A percentile compares a stretch with the other conserved stretches of the same genome.
phyloP scores from a whole-genome alignment of 2,113 vertebrate genomes.

The Hirundichthys speculiger region DNA sequence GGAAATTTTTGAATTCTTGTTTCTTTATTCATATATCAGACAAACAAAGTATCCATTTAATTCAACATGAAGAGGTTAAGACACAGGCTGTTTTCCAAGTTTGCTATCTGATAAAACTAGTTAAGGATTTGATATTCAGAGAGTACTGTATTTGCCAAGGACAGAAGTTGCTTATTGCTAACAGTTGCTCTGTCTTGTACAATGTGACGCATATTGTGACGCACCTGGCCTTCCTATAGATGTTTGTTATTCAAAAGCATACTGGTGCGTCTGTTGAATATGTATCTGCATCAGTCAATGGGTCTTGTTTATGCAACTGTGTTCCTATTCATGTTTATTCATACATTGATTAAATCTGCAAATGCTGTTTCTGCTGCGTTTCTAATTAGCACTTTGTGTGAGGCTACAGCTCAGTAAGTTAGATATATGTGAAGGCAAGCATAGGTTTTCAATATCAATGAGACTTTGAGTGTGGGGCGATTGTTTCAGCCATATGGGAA shows the following conservation, averaged over 20 bases:
- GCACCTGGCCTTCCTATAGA: no score
- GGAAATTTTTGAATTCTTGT: constrained; percentile 1
- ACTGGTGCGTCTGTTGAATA: constrained; percentile 47
- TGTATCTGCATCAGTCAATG: constrained; percentile 43
- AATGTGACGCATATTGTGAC: no score
- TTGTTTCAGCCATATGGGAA: constrained; percentile 29
- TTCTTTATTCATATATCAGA: constrained; percentile 8
- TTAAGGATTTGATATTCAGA: constrained; percentile 38
- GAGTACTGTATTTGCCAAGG: constrained; percentile 1
- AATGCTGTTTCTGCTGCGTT: constrained; percentile 48
- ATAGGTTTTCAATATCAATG: constrained; percentile 27
- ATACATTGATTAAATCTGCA: constrained; percentile 54
- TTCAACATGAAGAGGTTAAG: constrained; percentile 15
- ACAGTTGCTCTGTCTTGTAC: no score
- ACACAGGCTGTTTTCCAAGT: constrained; percentile 15
- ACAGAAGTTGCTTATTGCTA: constrained; percentile 26
- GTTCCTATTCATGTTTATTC: constrained; percentile 63
- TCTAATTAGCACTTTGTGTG: constrained; percentile 55
- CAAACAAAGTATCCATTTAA: not conserved
- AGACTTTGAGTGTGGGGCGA: constrained; percentile 21
- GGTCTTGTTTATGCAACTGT: constrained; percentile 46
- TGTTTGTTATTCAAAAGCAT: constrained; percentile 45
- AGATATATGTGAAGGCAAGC: constrained; percentile 28
- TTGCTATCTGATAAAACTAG: constrained; percentile 7
- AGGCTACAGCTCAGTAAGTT: constrained; percentile 41